Evolutionary conservation across 2,888 invertebrate species (phyloP).

Genomic region (Calameuta filiformis): DNA sequence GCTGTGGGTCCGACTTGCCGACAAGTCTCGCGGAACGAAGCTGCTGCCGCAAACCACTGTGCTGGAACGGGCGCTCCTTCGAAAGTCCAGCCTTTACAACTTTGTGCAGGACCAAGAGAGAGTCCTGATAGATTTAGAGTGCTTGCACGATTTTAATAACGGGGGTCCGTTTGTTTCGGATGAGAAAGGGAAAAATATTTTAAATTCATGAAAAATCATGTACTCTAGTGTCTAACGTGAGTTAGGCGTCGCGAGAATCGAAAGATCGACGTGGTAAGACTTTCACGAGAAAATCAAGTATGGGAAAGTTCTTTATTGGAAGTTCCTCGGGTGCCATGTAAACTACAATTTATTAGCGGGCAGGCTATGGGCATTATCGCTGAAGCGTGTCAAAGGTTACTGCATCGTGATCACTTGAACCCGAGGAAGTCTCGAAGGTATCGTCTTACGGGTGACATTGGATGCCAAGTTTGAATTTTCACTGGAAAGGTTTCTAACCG

Average conservation of each 20-base stretch:
- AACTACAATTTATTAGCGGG: neutral
- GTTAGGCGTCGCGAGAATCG: neutral
- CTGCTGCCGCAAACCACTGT: conserved; percentile 14
- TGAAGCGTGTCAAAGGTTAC: neutral
- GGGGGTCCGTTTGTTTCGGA: neutral
- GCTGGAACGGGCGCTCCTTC: neutral
- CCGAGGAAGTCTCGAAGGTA: neutral
- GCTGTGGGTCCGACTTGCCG: conserved; percentile 28
- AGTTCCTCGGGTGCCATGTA: neutral
- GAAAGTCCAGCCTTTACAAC: neutral
- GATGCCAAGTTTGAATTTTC: neutral
- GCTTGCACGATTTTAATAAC: neutral
- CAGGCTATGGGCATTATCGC: neutral
- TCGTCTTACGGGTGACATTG: neutral
- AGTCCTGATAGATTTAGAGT: neutral
- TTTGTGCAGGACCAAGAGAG: neutral
- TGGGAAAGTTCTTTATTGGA: neutral
- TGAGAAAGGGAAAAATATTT: neutral
- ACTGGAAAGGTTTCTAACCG: neutral
- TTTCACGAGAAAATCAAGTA: neutral
- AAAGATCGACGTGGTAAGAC: neutral
- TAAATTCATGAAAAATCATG: neutral
- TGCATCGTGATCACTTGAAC: neutral
- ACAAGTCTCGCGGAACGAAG: conserved; percentile 15
- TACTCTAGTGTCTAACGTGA: neutral